Conservation (phyloP, 2,797 vertebrate genomes). For the Megaceryle alcyon region DNA sequence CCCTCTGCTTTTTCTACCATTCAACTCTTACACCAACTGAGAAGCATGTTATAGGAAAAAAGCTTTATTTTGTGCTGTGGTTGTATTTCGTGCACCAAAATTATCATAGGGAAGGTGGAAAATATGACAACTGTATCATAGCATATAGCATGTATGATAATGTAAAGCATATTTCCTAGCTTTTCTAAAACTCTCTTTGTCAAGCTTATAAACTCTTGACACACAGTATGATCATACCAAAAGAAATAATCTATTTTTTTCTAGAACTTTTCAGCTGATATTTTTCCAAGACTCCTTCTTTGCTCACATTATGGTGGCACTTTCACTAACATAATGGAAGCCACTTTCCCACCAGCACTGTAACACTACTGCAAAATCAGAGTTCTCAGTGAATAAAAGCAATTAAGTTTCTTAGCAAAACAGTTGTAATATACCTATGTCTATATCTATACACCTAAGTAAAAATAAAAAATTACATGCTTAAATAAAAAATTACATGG, state of each 20-base stretch:
- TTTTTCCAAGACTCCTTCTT: background rate
- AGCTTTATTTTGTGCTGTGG: background rate
- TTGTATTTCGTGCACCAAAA: background rate
- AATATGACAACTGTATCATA: background rate
- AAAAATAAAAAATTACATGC: background rate
- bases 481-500: background rate
- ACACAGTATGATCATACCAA: background rate
- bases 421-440: background rate
- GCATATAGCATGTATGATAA: too few species aligned
- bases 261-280: background rate
- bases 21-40: background rate
- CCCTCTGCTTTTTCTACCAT: background rate
- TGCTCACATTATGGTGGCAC: background rate
- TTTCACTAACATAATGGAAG: background rate
- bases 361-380: background rate
- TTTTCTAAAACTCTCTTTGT: background rate
- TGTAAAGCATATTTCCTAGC: background rate
- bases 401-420: background rate
- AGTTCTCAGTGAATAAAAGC: background rate
- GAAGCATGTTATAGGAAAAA: background rate
- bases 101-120: accelerated
- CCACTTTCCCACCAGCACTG: background rate
- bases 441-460: background rate
- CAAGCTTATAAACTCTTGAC: background rate
- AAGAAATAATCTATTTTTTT: background rate